Evolutionary conservation across 1,140 invertebrate genomes (phyloP).

Genomic region (Radopholus similis): DNA sequence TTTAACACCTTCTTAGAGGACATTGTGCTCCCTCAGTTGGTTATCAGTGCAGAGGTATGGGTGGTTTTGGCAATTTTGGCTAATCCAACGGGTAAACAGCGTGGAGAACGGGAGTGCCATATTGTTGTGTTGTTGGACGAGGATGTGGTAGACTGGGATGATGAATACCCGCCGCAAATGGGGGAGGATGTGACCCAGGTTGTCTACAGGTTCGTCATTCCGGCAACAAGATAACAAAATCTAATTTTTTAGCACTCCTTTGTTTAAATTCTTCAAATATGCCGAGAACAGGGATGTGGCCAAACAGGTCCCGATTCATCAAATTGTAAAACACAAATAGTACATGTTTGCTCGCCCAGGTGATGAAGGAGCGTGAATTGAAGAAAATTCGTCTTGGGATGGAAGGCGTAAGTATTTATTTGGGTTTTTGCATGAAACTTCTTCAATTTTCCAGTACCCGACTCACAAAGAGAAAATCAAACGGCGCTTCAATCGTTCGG

Average conservation of each 20-base stretch:
- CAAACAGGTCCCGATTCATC: slow-evolving; percentile 69
- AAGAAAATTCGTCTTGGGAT: slow-evolving; percentile 99
- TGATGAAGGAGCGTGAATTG: slow-evolving; percentile 92
- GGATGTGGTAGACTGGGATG: slow-evolving; percentile 95
- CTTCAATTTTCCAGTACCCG: slow-evolving; percentile 69
- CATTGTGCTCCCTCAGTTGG: slow-evolving; percentile 90
- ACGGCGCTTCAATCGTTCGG: slow-evolving; percentile 74
- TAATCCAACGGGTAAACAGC: slow-evolving; percentile 40
- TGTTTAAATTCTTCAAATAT: slow-evolving; percentile 98
- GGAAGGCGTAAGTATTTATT: slow-evolving; percentile 65
- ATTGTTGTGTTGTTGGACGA: slow-evolving; percentile 92
- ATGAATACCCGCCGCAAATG: slow-evolving; percentile 96
- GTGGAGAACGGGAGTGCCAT: slow-evolving; percentile 67
- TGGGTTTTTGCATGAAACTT: slow-evolving; percentile 59
- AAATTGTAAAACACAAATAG: slow-evolving; percentile 2
- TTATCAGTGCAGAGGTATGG: slow-evolving; percentile 82
- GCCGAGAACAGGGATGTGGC: slow-evolving; percentile 98
- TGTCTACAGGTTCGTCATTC: slow-evolving; percentile 55
- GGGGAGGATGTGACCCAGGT: slow-evolving; percentile 93
- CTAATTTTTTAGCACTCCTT: slow-evolving; percentile 68
- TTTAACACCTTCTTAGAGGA: slow-evolving; percentile 94
- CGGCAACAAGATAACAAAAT: background rate
- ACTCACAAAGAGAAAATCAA: slow-evolving; percentile 95
- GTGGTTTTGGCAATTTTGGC: background rate
- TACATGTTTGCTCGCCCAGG: slow-evolving; percentile 50